Evolutionary conservation across 2,888 invertebrate genomes (phyloP), one percentile per base, ranked within the genome.

Genomic region (Lycaena phlaeas): DNA sequence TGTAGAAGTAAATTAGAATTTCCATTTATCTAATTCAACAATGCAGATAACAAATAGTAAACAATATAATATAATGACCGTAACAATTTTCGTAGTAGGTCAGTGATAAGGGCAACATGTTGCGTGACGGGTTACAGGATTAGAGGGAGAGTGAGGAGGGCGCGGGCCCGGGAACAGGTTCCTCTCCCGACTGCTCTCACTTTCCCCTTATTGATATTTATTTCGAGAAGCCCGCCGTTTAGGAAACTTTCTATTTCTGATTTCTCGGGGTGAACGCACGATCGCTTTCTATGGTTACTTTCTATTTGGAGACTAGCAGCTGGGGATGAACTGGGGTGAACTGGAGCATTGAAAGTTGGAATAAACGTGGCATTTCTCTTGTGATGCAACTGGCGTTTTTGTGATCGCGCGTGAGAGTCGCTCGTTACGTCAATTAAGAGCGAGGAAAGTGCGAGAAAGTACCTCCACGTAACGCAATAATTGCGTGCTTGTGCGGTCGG

Each of bases 181-280:
- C 60, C 45, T 42, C 54, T 53, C 65, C 67, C 61, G 64, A 57
- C 63, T 60, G 71, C 79, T 76, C 78, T 81, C 81, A 81, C 82
- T 82, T 84, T 51, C 77, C 68, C 53, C 49, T 70, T 66, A 59
- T 68, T 70, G 79, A 68, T 55, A 65, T 72, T 73, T 75, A 78
- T 81, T 82, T 76, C 71, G 72, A 77, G 81, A 78, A 78, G 64
- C 68, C 53, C 56, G 54, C 65, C 68, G 62, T 77, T 76, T 76
- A 64, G 70, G 74, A 71, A 69, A 81, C 82, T 84, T 84, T 84
- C 82, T 82, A 81, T 82, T 82, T 84, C 81, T 77, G 77, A 71
- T 75, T 68, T 67, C 69, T 59, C 55, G 76, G 72, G 77, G 79
- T 79, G 78, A 78, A 74, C 64, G 81, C 57, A 69, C 78, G 68